Evolutionary conservation across 2,888 invertebrate species (phyloP).

Genomic region (Hydrotaea cyrtoneurina): DNA sequence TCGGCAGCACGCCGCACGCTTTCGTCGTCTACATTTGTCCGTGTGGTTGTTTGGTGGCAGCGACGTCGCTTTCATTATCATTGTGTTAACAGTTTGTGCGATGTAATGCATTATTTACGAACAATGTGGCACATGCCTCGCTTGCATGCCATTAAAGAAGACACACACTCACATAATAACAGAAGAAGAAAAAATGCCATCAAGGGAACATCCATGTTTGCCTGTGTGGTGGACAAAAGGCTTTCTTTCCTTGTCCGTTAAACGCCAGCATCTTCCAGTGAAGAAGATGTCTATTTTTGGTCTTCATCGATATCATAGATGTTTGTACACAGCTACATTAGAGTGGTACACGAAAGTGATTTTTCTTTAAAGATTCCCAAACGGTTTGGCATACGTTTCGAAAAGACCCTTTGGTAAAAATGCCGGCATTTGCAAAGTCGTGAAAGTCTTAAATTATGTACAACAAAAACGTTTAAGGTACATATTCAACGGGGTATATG

Average conservation of each 20-base stretch:
- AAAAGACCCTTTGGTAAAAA: too few species aligned
- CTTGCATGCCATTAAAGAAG: background rate
- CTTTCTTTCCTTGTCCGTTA: constrained; percentile 31
- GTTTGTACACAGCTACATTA: background rate
- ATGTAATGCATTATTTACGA: background rate
- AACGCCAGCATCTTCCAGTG: constrained; percentile 10
- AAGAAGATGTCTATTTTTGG: constrained; percentile 30
- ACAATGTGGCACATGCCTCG: constrained; percentile 14
- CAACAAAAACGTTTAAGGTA: too few species aligned
- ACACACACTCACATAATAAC: too few species aligned
- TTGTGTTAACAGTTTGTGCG: constrained; percentile 8
- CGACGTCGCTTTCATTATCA: constrained; percentile 8
- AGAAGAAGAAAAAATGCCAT: background rate
- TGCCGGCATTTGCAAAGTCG: too few species aligned
- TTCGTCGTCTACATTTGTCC: background rate
- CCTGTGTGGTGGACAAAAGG: constrained; percentile 26
- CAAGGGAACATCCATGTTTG: background rate
- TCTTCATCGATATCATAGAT: background rate
- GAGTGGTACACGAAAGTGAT: background rate
- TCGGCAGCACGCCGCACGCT: background rate
- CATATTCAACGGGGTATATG: too few species aligned
- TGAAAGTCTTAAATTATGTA: too few species aligned
- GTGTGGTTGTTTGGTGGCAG: constrained; percentile 20
- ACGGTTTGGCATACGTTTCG: too few species aligned
- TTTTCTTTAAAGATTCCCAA: too few species aligned